Evolutionary conservation across 2,797 vertebrate genomes (phyloP).

Genomic region (Saguinus oedipus): DNA sequence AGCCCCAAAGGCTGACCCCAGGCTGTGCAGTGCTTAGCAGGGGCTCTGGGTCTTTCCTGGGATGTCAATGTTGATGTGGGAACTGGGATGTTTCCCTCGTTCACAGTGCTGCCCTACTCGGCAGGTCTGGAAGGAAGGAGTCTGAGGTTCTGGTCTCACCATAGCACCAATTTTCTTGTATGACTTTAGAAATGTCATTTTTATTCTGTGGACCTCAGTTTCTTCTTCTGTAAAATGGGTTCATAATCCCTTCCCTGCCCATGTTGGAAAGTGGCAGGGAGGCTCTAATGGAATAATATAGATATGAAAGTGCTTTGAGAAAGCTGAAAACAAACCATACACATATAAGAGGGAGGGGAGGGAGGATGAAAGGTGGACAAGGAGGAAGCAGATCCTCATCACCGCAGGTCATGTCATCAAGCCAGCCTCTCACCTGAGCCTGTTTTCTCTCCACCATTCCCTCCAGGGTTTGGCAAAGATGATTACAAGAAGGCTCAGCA

Average conservation of each 20-base stretch:
- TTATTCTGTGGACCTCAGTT: not conserved
- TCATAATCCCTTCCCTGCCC: not conserved
- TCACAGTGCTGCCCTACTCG: not conserved
- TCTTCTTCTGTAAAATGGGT: not conserved
- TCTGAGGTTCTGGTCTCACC: not conserved
- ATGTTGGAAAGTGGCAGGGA: not conserved
- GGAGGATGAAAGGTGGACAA: not conserved
- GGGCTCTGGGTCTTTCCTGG: not conserved
- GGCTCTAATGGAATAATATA: not conserved
- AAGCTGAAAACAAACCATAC: not conserved
- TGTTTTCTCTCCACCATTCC: not conserved
- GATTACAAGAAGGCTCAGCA: slow-evolving; percentile 54
- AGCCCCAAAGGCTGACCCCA: not conserved
- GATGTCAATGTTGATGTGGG: not conserved
- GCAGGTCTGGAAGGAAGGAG: not conserved
- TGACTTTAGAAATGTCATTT: not conserved
- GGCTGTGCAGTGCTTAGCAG: not conserved
- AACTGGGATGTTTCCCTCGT: not conserved
- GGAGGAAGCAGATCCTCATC: not conserved
- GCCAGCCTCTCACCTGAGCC: not conserved
- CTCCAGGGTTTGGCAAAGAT: slow-evolving; percentile 80
- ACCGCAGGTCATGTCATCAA: not conserved
- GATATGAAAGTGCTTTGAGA: not conserved
- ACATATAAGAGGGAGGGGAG: not conserved
- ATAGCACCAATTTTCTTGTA: not conserved